Base-by-base conservation (phyloP, 2,113 vertebrate species). In the Urocolius indicus region DNA sequence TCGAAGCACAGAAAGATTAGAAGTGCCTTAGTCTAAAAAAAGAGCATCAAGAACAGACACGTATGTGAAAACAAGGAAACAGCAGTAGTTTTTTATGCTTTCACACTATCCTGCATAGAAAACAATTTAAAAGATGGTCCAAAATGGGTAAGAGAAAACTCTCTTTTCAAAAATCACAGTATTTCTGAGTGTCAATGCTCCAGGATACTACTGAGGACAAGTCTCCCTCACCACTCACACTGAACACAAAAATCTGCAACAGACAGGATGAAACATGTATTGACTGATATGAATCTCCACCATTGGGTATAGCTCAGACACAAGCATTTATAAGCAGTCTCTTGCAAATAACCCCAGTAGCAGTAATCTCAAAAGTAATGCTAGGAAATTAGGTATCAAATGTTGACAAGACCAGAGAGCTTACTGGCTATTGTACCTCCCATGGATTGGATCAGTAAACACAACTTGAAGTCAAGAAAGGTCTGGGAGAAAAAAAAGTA, bases 91-190 rank as follows among this genome's bases (percentile, higher is more conserved):
- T 22, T 66, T 77, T 20, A 62, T 29, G 43, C 20, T 83, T 73
- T 69, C 10, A 54, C 0, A 1, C 2, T 4, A 1, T 3, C 14
- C 54, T 65, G 49, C 67, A 45, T 0, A 54, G 30, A 43, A 72
- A 68, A 24, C 9, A 68, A 80, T 32, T 83, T 73, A 34, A 38
- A 59, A 85, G 26, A 49, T 16, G n/a, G 38, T 27, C 36, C 58
- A n/a, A 85, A 62, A 86, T 55, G 71, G 80, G 51, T 34, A 71
- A 69, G 51, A 92, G 26, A 36, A 89, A 84, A 65, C 55, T 83
- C 4, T 74, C 26, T 63, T 77, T 61, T 38, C 24, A 80, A 80
- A 80, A 18, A 84, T 61, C 13, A 59, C 26, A 68, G 24, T 34
- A 75, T 59, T 84, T 46, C 77, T 75, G 46, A 43, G 67, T 52